Evolutionary conservation across 2,888 invertebrate species (phyloP), one percentile per base, ranked within the genome.

Genomic region (Cristatella mucedo): DNA sequence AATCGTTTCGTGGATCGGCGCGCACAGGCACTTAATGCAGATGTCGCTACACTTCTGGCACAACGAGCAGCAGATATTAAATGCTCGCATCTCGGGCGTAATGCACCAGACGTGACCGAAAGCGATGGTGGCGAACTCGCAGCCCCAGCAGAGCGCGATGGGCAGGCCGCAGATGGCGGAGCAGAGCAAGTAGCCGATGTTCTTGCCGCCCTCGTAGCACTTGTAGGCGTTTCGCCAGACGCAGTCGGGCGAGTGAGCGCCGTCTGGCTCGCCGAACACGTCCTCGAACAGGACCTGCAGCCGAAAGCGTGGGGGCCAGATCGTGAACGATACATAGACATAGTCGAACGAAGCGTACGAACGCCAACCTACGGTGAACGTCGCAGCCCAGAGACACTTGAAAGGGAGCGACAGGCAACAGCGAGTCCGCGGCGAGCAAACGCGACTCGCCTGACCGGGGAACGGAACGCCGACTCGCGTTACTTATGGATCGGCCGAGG

Each of bases 51-150:
- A 70, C 0, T 74, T 67, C 33, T 69, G 66, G 41, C 74, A 65
- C 55, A 75, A 71, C 4, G 72, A 73, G 34, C 75, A 71, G 1
- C 72, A 61, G 2, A 75, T 73, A 1, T 74, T 73, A 55, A 74
- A 78, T 55, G 74, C 73, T 38, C 77, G 70, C 33, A 79, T 63
- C 43, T 73, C 74, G 2, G 80, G 79, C 0, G 72, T 75, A 13
- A 74, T 66, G 55, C 77, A 77, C 79, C 80, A 80, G 53, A 80
- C 77, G 68, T 79, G 76, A 18, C 31, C 6, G 38, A 47, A 50
- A 4, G 78, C 74, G 9, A 78, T 64, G 50, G 77, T 46, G 2
- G 53, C 53, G 38, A 53, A 53, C 29, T 42, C 36, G 32, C 49
- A 50, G 20, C 52, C 53, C 22, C 77, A 68, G 48, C 73, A 65